Conservation (phyloP, 2,888 invertebrate species). For the Pinctada fucata region DNA sequence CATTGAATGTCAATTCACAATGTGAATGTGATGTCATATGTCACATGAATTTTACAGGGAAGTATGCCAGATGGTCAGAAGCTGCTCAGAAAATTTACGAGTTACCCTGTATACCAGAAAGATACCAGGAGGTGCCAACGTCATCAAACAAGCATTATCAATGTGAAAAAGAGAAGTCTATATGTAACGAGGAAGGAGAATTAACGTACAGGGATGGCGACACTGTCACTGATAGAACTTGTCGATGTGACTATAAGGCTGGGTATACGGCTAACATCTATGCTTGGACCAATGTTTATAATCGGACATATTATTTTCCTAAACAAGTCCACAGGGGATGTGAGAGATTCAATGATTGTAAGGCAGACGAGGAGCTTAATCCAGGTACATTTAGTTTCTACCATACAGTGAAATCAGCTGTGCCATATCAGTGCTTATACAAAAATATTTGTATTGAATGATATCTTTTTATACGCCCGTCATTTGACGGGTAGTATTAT, state of each 20-base stretch:
- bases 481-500: too few species aligned
- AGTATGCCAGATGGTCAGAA: neutral
- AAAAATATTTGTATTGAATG: too few species aligned
- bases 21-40: too few species aligned
- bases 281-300: neutral
- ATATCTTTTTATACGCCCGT: too few species aligned
- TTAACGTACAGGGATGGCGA: neutral
- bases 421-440: too few species aligned
- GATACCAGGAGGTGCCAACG: neutral
- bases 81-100: neutral
- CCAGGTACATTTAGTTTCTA: neutral
- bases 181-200: neutral
- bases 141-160: neutral
- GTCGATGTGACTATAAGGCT: neutral
- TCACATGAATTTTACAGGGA: neutral
- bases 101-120: neutral
- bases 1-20: too few species aligned
- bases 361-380: neutral
- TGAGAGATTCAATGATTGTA: neutral
- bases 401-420: too few species aligned
- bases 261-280: neutral
- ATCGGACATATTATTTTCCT: neutral
- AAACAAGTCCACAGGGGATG: neutral
- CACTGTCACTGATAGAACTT: neutral
- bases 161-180: neutral